Evolutionary conservation across 2,797 vertebrate species (phyloP), one percentile per base, ranked within the genome.

Genomic region (Pelochelys cantorii): DNA sequence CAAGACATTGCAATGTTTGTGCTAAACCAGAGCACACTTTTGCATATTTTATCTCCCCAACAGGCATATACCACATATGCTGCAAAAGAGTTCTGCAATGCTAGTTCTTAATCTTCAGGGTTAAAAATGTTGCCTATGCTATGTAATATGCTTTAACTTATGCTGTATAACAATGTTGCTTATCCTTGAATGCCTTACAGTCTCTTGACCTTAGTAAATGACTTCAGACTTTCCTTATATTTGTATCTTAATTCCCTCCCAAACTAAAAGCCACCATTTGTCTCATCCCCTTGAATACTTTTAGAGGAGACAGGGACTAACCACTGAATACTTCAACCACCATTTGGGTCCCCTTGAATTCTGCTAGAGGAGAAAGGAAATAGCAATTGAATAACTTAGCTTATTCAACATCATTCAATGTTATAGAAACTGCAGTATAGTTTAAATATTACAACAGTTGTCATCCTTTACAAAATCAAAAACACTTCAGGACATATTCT

Each of bases 311-410:
- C 79, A 92, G 81, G 92, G 23, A 62, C 86, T 15, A 92, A 37
- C 5, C 85, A 0, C 65, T 60, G 77, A 42, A 23, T 86, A 42
- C 42, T 48, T 48, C 42, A 48, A 48, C 48, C 22, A 7, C 84
- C 77, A 55, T 83, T 83, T 42, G 3, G 7, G 86, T 62, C 57
- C 88, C 34, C 52, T 31, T 10, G 0, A 86, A 89, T 78, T 54
- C 81, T 91, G 87, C 57, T 37, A 83, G 52, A 78, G 59, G n/a
- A 71, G n/a, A 71, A 81, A 92, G 81, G 92, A 27, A 71, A 84
- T 15, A 92, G 34, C 5, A 85, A 0, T 74, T 60, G 77, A 42
- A 23, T 86, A 37, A 23, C 83, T 18, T 60, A 81, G 18, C 59
- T 68, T 71, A 37, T 71, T 71, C 34, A 37, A 11, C n/a, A 34